Percentiles rank a stretch among this genome's conserved stretches.
phyloP scores from a whole-genome alignment of 2,888 invertebrate genomes.

The Drosophila neotestacea region DNA sequence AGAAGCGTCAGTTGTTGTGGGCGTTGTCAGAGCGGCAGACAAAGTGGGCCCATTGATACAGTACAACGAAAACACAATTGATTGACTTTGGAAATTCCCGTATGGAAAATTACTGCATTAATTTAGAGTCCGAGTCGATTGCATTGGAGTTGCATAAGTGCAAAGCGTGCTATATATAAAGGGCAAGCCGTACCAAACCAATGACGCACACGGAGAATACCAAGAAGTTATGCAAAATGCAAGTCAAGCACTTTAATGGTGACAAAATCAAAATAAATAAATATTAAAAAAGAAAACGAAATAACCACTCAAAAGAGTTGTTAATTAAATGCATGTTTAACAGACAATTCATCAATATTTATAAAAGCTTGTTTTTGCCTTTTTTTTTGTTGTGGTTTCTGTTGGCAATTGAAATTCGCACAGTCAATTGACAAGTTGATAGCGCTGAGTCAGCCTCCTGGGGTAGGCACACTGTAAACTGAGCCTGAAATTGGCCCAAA shows the following conservation, averaged over 20 bases:
- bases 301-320: slow-evolving; percentile 13
- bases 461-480: slow-evolving; percentile 13
- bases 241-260: slow-evolving; percentile 32
- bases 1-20: slow-evolving; percentile 18
- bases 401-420: slow-evolving; percentile 21
- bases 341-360: slow-evolving; percentile 47
- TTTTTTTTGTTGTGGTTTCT: not conserved
- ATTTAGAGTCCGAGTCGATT: slow-evolving; percentile 29
- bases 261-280: slow-evolving; percentile 24
- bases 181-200: slow-evolving; percentile 13
- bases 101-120: slow-evolving; percentile 49
- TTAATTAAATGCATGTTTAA: slow-evolving; percentile 46
- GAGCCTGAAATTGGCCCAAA: slow-evolving; percentile 33
- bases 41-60: slow-evolving; percentile 33
- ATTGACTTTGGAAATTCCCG: slow-evolving; percentile 25
- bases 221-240: slow-evolving; percentile 56
- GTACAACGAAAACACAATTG: not conserved
- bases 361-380: slow-evolving; percentile 27
- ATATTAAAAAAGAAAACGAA: not conserved
- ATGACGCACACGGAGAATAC: slow-evolving; percentile 50
- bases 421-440: slow-evolving; percentile 45
- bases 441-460: slow-evolving; percentile 42
- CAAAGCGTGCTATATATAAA: slow-evolving; percentile 39
- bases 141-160: slow-evolving; percentile 53
- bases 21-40: slow-evolving; percentile 41